A percentile compares a stretch with the other conserved stretches of the same genome.
These are phyloP conservation scores for Streptopelia turtur DNA, from an alignment of 2,797 vertebrate genomes.

Conservation along the genomic window DNA sequence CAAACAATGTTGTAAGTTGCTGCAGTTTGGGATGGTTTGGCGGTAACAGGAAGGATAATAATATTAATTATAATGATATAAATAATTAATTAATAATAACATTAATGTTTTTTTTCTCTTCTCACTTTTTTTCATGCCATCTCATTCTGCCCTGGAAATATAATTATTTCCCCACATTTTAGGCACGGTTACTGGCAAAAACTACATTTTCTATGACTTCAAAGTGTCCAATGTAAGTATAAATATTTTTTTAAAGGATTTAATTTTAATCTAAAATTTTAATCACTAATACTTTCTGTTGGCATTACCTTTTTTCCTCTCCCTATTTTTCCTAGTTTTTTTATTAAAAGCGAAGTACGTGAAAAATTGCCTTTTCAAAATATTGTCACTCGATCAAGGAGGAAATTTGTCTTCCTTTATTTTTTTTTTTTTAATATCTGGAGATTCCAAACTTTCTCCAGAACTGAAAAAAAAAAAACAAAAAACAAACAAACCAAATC, in stretches of 20 bases:
- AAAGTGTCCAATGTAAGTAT: conserved; percentile 79
- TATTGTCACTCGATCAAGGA: not conserved
- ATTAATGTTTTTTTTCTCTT: too few relatives aligned
- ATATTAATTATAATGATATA: too few relatives aligned
- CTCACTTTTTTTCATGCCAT: not conserved
- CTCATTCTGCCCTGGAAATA: not conserved
- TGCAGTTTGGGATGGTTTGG: too few relatives aligned
- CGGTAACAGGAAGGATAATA: too few relatives aligned
- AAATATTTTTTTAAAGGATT: not conserved
- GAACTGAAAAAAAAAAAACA: too few relatives aligned
- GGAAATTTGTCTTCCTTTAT: too few relatives aligned
- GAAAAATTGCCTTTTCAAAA: not conserved
- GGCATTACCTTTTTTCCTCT: not conserved
- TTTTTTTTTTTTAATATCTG: too few relatives aligned
- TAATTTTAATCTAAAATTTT: not conserved
- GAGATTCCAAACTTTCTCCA: too few relatives aligned
- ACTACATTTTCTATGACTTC: conserved; percentile 83
- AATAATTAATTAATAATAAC: too few relatives aligned
- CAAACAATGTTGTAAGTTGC: too few relatives aligned
- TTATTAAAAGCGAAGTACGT: not conserved
- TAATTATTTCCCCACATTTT: conserved; percentile 29
- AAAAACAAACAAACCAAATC: too few relatives aligned
- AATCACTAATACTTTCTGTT: not conserved
- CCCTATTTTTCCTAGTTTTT: not conserved
- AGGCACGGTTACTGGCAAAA: conserved; percentile 80